phyloP scores from a whole-genome alignment of 2,113 vertebrate genomes.

The Sardina pilchardus region DNA sequence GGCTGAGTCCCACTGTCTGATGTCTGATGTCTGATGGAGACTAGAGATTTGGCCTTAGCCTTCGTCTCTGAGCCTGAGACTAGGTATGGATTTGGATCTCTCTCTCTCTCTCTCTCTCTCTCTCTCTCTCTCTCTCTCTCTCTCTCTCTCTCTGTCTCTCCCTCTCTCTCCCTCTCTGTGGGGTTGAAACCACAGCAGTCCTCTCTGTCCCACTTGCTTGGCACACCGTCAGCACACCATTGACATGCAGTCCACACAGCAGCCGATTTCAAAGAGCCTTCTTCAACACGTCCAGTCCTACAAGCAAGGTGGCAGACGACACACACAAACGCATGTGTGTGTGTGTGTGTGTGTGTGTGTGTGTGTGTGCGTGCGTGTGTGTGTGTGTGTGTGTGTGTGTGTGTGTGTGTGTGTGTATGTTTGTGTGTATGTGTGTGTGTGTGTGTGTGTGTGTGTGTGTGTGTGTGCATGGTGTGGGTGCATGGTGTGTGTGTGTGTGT shows the following conservation, averaged over 20 bases:
- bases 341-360: neutral
- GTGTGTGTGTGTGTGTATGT: neutral
- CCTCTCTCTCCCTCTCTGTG: neutral
- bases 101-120: neutral
- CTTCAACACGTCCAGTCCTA: neutral
- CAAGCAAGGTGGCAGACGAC: neutral
- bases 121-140: neutral
- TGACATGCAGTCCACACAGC: conserved; percentile 14
- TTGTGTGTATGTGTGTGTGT: neutral
- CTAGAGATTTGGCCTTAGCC: neutral
- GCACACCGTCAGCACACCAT: neutral
- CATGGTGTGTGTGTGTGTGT: neutral
- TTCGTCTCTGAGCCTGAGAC: neutral
- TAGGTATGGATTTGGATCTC: neutral
- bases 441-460: neutral
- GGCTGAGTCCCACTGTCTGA: neutral
- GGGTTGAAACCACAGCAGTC: neutral
- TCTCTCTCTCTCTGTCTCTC: neutral
- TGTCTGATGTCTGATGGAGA: neutral
- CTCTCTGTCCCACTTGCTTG: neutral
- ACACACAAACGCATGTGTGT: neutral
- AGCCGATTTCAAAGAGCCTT: neutral
- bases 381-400: neutral
- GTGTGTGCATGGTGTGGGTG: too few relatives aligned
- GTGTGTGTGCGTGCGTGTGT: neutral